A percentile compares a stretch with the other conserved stretches of the same genome.
phyloP scores from a whole-genome alignment of 2,888 invertebrate genomes.

The Rotaria macrura region DNA sequence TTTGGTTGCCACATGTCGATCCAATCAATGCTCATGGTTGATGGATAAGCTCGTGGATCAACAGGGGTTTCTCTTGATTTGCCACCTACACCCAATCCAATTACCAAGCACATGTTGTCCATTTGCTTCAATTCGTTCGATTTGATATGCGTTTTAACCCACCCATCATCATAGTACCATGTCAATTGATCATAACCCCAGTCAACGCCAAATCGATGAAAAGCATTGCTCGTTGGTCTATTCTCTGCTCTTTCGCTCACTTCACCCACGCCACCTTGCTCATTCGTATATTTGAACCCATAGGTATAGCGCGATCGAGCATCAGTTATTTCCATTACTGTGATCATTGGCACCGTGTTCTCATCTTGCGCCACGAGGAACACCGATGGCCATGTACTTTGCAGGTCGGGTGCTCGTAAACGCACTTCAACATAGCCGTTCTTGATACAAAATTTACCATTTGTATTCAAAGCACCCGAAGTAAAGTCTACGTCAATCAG shows the following conservation, averaged over 20 bases:
- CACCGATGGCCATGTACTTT: not conserved
- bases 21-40: not conserved
- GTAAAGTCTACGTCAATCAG: not conserved
- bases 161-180: conserved; percentile 1
- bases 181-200: conserved; percentile 15
- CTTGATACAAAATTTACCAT: not conserved
- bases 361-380: not conserved
- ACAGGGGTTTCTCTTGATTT: not conserved
- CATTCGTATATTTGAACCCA: not conserved
- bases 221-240: not conserved
- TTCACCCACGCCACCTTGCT: not conserved
- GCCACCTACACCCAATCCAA: not conserved
- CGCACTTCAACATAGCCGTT: not conserved
- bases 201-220: not conserved
- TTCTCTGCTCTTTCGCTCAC: not conserved
- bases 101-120: not conserved
- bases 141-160: not conserved
- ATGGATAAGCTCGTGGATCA: not conserved
- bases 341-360: not conserved
- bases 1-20: not conserved
- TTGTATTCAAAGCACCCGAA: not conserved
- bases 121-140: not conserved
- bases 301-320: not conserved
- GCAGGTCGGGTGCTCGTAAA: not conserved
- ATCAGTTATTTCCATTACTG: not conserved